Evolutionary conservation across 2,888 invertebrate species (phyloP), one percentile per base, ranked within the genome.

Genomic region (Hyalella azteca): DNA sequence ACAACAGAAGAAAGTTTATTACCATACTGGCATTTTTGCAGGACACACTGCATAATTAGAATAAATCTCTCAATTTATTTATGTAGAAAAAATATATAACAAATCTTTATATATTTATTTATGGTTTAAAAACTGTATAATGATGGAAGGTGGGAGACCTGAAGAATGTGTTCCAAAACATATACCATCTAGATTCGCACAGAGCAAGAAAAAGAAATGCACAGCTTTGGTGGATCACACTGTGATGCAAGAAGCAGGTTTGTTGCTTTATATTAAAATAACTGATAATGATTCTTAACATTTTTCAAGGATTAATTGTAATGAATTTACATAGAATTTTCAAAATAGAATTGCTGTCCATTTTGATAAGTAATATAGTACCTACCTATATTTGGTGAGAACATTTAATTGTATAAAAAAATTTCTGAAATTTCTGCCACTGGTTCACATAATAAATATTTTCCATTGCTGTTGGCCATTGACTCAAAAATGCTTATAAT

Each of bases 221-320:
- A 82, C 77, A 40, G 80, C 73, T 54, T 80, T 82, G 45, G 79
- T 80, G 22, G 82, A 82, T 41, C 60, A 82, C 19, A 82, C 82
- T 36, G 60, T 82, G 39, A 29, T 82, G 41, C 73, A 73, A n/a
- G 82, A 82, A 66, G 79, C 77, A 73, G 79, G 82, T 82, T 54
- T 26, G 54, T 54, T 7, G 49, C 1, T 45, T 15, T 45, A 15
- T 29, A 11, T 59, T n/a, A 13, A 29, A 59, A 7, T 13, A 11
- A 11, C 45, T 11, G 9, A 11, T 45, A 45, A 11, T 9, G 9
- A 45, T 45, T 45, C 7, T 45, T 45, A 45, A 45, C 9, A 45
- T 11, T 9, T 45, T 45, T 11, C 15, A 45, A 45, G 15, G 45
- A 45, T 11, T 45, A 45, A 15, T 45, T 45, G 15, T 45, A 15